Percentiles rank a stretch among this genome's conserved stretches.
These are phyloP conservation scores for Lasioglossum zephyrum DNA, from an alignment of 2,888 invertebrate species.

Conservation along the genomic window DNA sequence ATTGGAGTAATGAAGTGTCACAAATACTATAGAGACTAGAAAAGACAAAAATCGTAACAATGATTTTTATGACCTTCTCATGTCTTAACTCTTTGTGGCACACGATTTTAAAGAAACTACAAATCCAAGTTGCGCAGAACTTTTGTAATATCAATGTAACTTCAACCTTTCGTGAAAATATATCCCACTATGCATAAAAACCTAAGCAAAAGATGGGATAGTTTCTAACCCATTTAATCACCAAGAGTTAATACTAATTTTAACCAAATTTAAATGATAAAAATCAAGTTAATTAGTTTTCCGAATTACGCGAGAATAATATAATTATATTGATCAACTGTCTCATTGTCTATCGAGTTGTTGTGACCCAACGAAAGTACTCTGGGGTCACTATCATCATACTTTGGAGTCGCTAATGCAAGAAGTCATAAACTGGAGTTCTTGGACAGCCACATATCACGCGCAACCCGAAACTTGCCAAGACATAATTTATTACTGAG, in stretches of 20 bases:
- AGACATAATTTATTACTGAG: conserved; percentile 6
- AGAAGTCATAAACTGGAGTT: conserved; percentile 5
- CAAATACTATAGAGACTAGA: too few species aligned
- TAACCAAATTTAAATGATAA: background rate
- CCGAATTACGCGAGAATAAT: background rate
- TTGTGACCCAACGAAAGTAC: background rate
- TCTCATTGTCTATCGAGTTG: background rate
- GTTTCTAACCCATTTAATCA: too few species aligned
- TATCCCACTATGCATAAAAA: too few species aligned
- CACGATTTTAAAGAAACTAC: too few species aligned
- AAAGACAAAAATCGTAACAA: too few species aligned
- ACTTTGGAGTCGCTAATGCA: background rate
- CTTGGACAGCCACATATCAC: background rate
- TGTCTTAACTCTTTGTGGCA: too few species aligned
- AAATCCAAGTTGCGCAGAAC: too few species aligned
- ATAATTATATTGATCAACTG: background rate
- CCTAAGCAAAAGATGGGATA: too few species aligned
- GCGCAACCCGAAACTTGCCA: background rate
- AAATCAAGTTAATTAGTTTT: background rate
- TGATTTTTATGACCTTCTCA: too few species aligned
- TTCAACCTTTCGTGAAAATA: too few species aligned
- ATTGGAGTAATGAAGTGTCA: too few species aligned
- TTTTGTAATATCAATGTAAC: too few species aligned
- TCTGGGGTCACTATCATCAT: background rate
- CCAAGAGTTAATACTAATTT: background rate